Evolutionary conservation across 2,888 invertebrate species (phyloP), one percentile per base, ranked within the genome.

Genomic region (Drosophila atripex): DNA sequence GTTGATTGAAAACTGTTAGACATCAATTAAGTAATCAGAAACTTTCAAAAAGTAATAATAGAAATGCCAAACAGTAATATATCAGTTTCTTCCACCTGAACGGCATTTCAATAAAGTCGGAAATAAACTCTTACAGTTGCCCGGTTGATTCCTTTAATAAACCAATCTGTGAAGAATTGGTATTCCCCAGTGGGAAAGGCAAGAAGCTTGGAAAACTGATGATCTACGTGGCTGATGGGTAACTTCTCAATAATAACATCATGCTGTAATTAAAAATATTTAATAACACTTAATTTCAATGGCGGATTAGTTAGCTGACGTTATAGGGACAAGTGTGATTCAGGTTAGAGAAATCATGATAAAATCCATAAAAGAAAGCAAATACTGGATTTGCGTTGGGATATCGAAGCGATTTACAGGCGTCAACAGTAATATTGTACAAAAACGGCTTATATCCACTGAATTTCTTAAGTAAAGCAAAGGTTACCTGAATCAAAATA

Each of bases 401-500:
- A 41, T 57, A 0, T 4, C n/a, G 49, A 0, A 68, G 14, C 3
- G 38, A 0, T 16, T 25, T 57, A 12, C 57, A 75, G 9, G 25
- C 35, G 25, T 75, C 57, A 1, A 52, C 5, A 0, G 54, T 65
- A 7, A 74, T 28, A 16, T 74, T 75, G 18, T 74, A 73, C 0
- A 73, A 45, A n/a, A 73, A 73, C 6, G 75, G 75, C 7, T 56
- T 69, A 16, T 68, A 68, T 1, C 66, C 66, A 28, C 8, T 68
- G 8, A 35, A 51, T 25, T n/a, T 25, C 8, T 75, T 76, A 11
- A 50, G 41, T 2, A 75, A 11, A 3, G 14, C 52, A n/a, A 38
- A 5, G 7, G 47, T 65, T 1, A 56, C 23, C 75, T 75, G 9
- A 28, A 56, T 45, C 4, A 2, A 35, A n/a, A 25, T n/a, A 35